A percentile compares a stretch with the other conserved stretches of the same genome.
phyloP scores from a whole-genome alignment of 2,888 invertebrate genomes.

The Parnassius glacialis region DNA sequence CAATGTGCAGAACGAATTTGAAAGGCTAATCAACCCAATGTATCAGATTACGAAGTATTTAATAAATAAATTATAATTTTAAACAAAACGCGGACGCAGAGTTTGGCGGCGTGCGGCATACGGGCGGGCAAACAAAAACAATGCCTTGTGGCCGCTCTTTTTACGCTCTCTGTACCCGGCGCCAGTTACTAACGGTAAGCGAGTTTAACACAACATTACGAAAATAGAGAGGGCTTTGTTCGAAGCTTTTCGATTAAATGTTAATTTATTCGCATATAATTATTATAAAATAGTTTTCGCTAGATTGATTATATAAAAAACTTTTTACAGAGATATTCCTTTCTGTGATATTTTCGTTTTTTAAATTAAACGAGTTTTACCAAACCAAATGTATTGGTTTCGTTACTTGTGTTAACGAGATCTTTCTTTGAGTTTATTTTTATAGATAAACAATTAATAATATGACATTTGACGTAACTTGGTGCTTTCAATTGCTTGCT shows the following conservation, averaged over 20 bases:
- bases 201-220: slow-evolving; percentile 27
- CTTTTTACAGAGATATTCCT: slow-evolving; percentile 13
- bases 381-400: too few species aligned
- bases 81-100: slow-evolving; percentile 35
- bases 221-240: slow-evolving; percentile 16
- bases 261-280: slow-evolving; percentile 23
- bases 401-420: too few species aligned
- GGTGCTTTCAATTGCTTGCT: too few species aligned
- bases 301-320: slow-evolving; percentile 20
- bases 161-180: slow-evolving; percentile 41
- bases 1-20: background rate
- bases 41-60: slow-evolving; percentile 30
- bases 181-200: slow-evolving; percentile 27
- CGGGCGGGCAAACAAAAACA: slow-evolving; percentile 60
- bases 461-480: too few species aligned
- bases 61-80: slow-evolving; percentile 42
- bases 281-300: slow-evolving; percentile 18
- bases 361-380: too few species aligned
- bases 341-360: background rate
- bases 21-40: background rate
- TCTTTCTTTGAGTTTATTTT: too few species aligned
- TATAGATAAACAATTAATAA: too few species aligned
- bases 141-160: slow-evolving; percentile 42
- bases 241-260: slow-evolving; percentile 20
- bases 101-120: slow-evolving; percentile 48